phyloP scores from a whole-genome alignment of 2,113 vertebrate species.

The Cephalopholis sonnerati region DNA sequence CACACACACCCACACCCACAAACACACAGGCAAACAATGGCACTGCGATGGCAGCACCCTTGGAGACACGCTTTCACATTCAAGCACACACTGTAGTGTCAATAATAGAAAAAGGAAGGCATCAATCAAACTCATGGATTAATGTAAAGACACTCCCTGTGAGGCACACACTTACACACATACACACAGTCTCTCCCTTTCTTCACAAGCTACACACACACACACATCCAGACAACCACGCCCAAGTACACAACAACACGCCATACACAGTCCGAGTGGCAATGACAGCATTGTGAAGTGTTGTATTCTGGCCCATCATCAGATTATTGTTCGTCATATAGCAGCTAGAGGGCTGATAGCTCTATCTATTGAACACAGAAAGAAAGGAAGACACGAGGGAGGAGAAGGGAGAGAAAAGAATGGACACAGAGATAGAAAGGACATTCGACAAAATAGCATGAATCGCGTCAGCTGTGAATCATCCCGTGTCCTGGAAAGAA shows the following conservation, averaged over 20 bases:
- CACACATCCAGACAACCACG: background rate
- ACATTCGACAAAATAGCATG: conserved; percentile 7
- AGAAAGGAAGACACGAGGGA: background rate
- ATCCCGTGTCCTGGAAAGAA: conserved; percentile 40
- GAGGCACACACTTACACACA: background rate
- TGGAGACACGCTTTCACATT: background rate
- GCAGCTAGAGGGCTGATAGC: conserved; percentile 22
- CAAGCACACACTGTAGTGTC: conserved; percentile 15
- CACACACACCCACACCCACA: background rate
- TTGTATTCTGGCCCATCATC: conserved; percentile 22
- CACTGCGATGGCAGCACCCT: background rate
- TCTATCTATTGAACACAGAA: conserved; percentile 1
- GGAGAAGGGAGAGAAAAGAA: conserved; percentile 4
- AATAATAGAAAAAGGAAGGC: conserved; percentile 34
- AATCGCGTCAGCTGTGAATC: conserved; percentile 49
- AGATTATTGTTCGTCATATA: conserved; percentile 39
- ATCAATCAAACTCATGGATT: conserved; percentile 58
- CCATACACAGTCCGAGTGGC: background rate
- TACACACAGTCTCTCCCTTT: background rate
- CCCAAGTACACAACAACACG: background rate
- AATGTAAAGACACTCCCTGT: conserved; percentile 50
- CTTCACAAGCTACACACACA: background rate
- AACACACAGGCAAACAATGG: background rate
- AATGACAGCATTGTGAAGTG: conserved; percentile 23
- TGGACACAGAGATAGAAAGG: conserved; percentile 24